Conservation (phyloP, 2,888 invertebrate genomes). For the Amphipyra berbera region DNA sequence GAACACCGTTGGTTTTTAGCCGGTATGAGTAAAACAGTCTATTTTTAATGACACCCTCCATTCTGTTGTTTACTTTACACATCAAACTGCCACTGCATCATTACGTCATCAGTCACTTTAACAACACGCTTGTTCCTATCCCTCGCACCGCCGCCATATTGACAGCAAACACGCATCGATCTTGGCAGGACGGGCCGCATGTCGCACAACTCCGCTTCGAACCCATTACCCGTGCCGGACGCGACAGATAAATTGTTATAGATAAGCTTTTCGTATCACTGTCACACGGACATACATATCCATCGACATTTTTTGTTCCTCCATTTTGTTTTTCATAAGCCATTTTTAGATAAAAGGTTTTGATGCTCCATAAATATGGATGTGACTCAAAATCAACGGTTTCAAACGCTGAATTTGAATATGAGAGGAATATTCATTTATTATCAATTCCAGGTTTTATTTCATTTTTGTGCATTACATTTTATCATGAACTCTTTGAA, state of each 20-base stretch:
- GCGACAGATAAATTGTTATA: slow-evolving; percentile 63
- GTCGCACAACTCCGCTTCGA: slow-evolving; percentile 47
- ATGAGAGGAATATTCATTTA: slow-evolving; percentile 27
- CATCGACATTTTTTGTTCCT: slow-evolving; percentile 42
- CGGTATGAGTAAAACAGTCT: no score
- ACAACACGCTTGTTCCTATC: slow-evolving; percentile 15
- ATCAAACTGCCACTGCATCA: no score
- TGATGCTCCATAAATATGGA: slow-evolving; percentile 47
- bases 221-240: slow-evolving; percentile 63
- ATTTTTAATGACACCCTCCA: no score
- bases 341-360: slow-evolving; percentile 58
- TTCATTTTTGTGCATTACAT: slow-evolving; percentile 16
- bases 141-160: slow-evolving; percentile 23
- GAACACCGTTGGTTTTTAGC: no score
- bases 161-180: slow-evolving; percentile 59
- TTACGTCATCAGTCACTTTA: neutral
- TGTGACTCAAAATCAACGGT: slow-evolving; percentile 42
- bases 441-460: slow-evolving; percentile 10
- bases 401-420: slow-evolving; percentile 39
- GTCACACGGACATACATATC: slow-evolving; percentile 48
- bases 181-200: slow-evolving; percentile 42
- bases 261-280: slow-evolving; percentile 61
- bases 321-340: slow-evolving; percentile 47
- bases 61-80: neutral
- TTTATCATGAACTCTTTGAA: slow-evolving; percentile 2